Evolutionary conservation across 2,888 invertebrate genomes (phyloP), one percentile per base, ranked within the genome.

Genomic region (Callinectes sapidus): DNA sequence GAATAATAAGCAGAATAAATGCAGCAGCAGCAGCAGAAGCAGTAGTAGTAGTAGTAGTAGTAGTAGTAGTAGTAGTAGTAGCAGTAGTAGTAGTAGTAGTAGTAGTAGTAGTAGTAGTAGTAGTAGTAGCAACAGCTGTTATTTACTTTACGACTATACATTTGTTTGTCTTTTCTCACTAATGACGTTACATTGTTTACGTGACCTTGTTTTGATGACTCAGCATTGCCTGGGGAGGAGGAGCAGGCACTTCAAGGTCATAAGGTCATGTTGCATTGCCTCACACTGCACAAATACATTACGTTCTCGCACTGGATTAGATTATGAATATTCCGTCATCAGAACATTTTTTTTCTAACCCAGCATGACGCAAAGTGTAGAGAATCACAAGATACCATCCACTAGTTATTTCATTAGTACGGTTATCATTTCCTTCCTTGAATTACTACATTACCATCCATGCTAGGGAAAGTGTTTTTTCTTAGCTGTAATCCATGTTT

Each of bases 161-260:
- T 48, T 10, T 48, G 28, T 77, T 28, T 35, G 81, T 81, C 16
- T 81, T 81, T 14, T 35, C 81, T 81, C 32, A 35, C 16, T 28
- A 10, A 35, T 81, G 81, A 81, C 35, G 35, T 81, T n/a, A 35
- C 81, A 28, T 77, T 81, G 81, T 81, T 35, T 32, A 18, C 35
- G 35, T 81, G 35, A 35, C 81, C 81, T 81, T 81, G 81, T 81
- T 81, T 81, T 35, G 35, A 35, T 81, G 81, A 81, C 35, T 32
- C 81, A 35, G 35, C 81, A 18, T n/a, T 32, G 32, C 32, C 81
- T n/a, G 32, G 13, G 81, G 48, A 48, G 48, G 8, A 48, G 48
- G 48, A 48, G 48, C 48, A 71, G 28, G 10, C 71, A 71, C 71
- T 71, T 71, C 71, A 71, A 71, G 71, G 71, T 71, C 71, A 71